Evolutionary conservation across 1,140 invertebrate species (phyloP).

Genomic region (Drosophila sproati): DNA sequence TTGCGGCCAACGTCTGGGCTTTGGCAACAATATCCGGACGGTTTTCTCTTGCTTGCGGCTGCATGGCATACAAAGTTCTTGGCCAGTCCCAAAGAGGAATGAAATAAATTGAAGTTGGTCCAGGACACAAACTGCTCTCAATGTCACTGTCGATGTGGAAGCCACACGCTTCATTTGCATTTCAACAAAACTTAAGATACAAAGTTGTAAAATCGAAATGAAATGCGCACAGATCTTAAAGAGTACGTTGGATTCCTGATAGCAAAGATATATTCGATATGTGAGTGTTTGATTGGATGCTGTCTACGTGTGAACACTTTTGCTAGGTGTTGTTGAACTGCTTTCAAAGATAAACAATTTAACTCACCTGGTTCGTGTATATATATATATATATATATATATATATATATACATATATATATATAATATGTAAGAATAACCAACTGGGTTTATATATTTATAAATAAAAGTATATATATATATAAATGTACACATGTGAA

Average conservation of each 20-base stretch:
- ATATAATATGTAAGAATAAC: background rate
- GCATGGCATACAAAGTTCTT: background rate
- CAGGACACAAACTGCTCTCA: background rate
- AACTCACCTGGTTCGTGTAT: background rate
- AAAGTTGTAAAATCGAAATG: background rate
- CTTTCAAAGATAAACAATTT: background rate
- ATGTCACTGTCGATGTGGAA: background rate
- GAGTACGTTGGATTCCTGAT: background rate
- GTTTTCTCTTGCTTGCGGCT: background rate
- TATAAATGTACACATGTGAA: too few relatives aligned
- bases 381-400: background rate
- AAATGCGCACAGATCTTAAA: background rate
- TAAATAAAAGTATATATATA: too few relatives aligned
- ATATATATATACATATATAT: slow-evolving; percentile 6
- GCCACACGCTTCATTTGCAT: background rate
- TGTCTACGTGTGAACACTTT: background rate
- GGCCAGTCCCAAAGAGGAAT: background rate
- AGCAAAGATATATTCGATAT: background rate
- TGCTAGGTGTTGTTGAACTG: background rate
- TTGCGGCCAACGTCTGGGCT: slow-evolving; percentile 11
- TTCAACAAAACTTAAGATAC: background rate
- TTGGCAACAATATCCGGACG: background rate
- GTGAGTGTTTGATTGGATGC: background rate
- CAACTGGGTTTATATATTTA: background rate
- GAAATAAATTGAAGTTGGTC: background rate